These are phyloP conservation scores for Corythornis leucogaster DNA, from an alignment of 2,797 vertebrate species.

Conservation along the genomic window DNA sequence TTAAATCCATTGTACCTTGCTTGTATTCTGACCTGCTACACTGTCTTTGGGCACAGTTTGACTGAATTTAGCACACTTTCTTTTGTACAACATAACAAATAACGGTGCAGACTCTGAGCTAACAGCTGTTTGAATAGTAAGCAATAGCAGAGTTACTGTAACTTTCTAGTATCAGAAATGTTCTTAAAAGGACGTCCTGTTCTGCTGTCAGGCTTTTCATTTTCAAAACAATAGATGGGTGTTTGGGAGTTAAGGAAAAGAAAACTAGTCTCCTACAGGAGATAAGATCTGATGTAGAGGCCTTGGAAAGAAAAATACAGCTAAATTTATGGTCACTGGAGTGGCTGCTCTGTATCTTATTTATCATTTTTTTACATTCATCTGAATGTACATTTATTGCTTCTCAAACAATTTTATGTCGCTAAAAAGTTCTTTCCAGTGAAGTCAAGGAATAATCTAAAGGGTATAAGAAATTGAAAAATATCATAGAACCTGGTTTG, in stretches of 20 bases:
- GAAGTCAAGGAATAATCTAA: conserved; percentile 21
- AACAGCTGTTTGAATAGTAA: background rate
- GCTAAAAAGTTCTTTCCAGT: background rate
- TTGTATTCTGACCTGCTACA: background rate
- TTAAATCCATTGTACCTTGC: background rate
- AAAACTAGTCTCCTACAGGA: conserved; percentile 10
- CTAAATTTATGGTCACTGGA: conserved; percentile 64
- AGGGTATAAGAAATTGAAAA: background rate
- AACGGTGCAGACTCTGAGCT: background rate
- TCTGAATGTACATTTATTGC: conserved; percentile 58
- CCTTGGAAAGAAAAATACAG: conserved; percentile 35
- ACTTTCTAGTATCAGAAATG: background rate
- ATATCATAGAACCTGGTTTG: background rate
- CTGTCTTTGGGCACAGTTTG: background rate
- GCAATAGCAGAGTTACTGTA: background rate
- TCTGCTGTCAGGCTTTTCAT: conserved; percentile 29
- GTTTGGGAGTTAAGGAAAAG: conserved; percentile 23
- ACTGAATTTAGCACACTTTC: background rate
- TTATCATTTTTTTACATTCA: conserved; percentile 60
- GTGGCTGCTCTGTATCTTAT: conserved; percentile 57
- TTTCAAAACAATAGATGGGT: conserved; percentile 52
- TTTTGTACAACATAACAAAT: background rate
- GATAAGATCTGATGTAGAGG: conserved; percentile 67
- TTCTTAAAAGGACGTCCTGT: conserved; percentile 17
- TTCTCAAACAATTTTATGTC: conserved; percentile 33